Evolutionary conservation across 2,888 invertebrate genomes (phyloP).

Genomic region (Agriopis leucophaearia): DNA sequence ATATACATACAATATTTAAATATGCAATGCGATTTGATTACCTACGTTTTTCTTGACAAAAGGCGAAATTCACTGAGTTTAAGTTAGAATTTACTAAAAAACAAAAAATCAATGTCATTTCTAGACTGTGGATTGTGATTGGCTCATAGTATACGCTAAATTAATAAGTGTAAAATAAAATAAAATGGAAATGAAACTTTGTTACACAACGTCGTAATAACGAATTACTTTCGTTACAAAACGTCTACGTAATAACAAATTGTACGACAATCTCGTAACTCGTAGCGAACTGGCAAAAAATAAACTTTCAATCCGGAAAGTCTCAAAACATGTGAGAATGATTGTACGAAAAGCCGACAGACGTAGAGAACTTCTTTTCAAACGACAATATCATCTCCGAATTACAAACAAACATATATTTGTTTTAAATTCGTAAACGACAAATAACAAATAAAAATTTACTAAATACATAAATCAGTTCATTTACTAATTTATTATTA

Average conservation of each 20-base stretch:
- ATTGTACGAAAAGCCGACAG: slow-evolving; percentile 32
- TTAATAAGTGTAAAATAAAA: slow-evolving; percentile 77
- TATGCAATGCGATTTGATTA: too few species aligned
- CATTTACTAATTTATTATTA: neutral
- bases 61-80: neutral
- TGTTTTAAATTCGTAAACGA: too few species aligned
- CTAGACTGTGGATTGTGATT: neutral
- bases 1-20: too few species aligned
- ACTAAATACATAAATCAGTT: neutral
- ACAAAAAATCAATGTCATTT: too few species aligned
- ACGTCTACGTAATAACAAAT: slow-evolving; percentile 57
- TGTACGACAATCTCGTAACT: slow-evolving; percentile 56
- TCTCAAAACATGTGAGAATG: slow-evolving; percentile 49
- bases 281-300: slow-evolving; percentile 54
- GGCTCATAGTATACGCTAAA: slow-evolving; percentile 25
- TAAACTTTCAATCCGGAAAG: slow-evolving; percentile 51
- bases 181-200: slow-evolving; percentile 69
- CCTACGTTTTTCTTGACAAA: too few species aligned
- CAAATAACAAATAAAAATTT: too few species aligned
- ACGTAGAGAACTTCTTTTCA: neutral
- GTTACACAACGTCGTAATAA: slow-evolving; percentile 64
- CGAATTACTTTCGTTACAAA: slow-evolving; percentile 56
- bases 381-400: neutral
- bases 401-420: neutral
- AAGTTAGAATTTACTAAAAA: neutral